Evolutionary conservation across 2,888 invertebrate species (phyloP), one percentile per base, ranked within the genome.

Genomic region (Cryptophagus acutangulus): DNA sequence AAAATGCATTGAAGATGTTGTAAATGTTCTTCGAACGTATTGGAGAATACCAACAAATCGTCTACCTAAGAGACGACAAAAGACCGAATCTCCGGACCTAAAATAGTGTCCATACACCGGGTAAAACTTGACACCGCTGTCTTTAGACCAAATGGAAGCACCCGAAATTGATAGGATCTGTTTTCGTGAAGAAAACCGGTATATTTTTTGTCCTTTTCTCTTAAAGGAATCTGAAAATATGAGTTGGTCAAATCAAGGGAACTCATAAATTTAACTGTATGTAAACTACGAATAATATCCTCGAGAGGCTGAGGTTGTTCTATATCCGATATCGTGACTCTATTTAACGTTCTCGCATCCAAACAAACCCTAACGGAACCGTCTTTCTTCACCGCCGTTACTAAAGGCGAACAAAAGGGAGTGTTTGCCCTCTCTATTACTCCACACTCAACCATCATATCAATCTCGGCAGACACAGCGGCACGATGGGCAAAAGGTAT

Each of bases 201-300:
- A 18, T 43, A 54, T 17, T 43, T 37, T 3, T 46, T 18, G 2
- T 45, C 43, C 1, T 41, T 33, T 31, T 40, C 15, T 6, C 40
- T 37, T 0, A 49, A 14, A 8, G 41, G 35, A 35, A 52, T 45
- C 35, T 52, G 53, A 52, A 51, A 53, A 33, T 51, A 57, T 2
- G 52, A 51, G 18, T 43, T 33, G 1, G 48, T 48, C n/a, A 55
- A 34, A 37, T 59, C 54, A 0, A 52, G 26, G 4, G 44, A 40
- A 1, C 45, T 36, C 10, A 55, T 44, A 13, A 42, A 45, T 14
- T 40, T 40, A 1, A 30, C 26, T 1, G 43, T 47, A 26, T 46
- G 31, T 28, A 45, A 44, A n/a, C 29, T 40, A 34, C 50, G 44
- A 4, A 54, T 18, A 5, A 55, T 17, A 28, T 52, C 52, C 9